Percentiles rank a stretch among this genome's conserved stretches.
Conservation (phyloP, 2,797 vertebrate genomes). For the Spinus pinus region DNA sequence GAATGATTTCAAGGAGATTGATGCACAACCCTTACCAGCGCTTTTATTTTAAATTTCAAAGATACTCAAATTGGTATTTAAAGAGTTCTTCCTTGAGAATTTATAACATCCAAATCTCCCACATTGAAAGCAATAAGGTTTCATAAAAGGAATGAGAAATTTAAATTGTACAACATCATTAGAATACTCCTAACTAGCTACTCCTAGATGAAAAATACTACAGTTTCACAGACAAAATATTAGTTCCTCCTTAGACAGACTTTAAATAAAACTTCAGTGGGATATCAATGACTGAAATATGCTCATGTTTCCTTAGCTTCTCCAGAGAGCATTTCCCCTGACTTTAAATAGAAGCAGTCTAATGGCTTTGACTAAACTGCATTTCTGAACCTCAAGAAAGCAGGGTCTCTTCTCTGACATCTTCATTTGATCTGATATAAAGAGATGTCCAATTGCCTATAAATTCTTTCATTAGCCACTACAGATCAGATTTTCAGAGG, state of each 20-base stretch:
- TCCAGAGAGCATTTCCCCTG: neutral
- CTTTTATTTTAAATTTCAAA: constrained; percentile 25
- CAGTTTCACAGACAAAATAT: neutral
- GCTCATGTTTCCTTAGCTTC: neutral
- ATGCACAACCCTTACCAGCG: neutral
- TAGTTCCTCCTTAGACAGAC: neutral
- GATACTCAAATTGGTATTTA: neutral
- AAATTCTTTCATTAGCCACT: neutral
- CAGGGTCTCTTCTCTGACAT: neutral
- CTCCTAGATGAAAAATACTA: neutral
- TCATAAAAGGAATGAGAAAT: neutral
- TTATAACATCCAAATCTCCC: neutral
- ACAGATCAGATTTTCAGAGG: neutral
- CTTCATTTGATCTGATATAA: neutral
- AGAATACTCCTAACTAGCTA: neutral
- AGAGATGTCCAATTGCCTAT: neutral
- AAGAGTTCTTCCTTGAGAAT: neutral
- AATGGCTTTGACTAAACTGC: neutral
- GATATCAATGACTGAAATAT: neutral
- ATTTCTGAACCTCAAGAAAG: neutral
- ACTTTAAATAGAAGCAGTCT: neutral
- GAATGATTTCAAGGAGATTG: neutral
- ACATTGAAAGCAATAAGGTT: neutral
- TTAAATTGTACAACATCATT: neutral
- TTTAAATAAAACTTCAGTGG: neutral